Conservation (phyloP, 2,888 invertebrate species). For the Drosophila leonis region DNA sequence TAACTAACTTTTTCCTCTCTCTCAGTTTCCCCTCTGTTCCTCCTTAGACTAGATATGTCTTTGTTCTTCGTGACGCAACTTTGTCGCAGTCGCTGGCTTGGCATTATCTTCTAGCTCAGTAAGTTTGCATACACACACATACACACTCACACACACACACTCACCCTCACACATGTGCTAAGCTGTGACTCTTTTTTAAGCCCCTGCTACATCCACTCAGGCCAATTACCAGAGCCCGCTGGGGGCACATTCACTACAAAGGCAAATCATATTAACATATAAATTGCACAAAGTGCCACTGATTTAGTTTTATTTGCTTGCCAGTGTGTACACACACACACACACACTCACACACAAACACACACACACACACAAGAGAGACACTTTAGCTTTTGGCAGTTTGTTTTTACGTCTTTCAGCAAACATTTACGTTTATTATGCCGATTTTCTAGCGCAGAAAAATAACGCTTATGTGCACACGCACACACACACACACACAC, state of each 20-base stretch:
- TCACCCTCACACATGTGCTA: neutral
- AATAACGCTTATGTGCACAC: constrained; percentile 76
- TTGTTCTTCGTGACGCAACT: constrained; percentile 54
- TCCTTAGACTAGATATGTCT: constrained; percentile 21
- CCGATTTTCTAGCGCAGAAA: constrained; percentile 82
- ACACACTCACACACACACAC: constrained; percentile 2
- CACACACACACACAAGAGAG: neutral
- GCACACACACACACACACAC: constrained; percentile 26
- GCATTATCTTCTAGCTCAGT: constrained; percentile 69
- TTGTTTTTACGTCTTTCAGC: constrained; percentile 73
- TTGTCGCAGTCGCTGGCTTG: constrained; percentile 50
- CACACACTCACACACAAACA: constrained; percentile 7
- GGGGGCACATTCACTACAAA: constrained; percentile 67
- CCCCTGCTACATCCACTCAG: constrained; percentile 12
- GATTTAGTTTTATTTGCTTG: constrained; percentile 70
- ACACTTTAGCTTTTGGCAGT: constrained; percentile 47
- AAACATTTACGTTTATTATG: constrained; percentile 81
- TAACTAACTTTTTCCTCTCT: constrained; percentile 44
- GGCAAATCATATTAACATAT: constrained; percentile 80
- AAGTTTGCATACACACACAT: constrained; percentile 42
- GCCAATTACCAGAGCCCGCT: constrained; percentile 61
- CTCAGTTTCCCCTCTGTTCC: constrained; percentile 2
- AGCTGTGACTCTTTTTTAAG: constrained; percentile 12
- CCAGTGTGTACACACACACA: constrained; percentile 22
- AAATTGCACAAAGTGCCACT: constrained; percentile 80